phyloP scores from a whole-genome alignment of 2,113 vertebrate species.

The Leuciscus idus region DNA sequence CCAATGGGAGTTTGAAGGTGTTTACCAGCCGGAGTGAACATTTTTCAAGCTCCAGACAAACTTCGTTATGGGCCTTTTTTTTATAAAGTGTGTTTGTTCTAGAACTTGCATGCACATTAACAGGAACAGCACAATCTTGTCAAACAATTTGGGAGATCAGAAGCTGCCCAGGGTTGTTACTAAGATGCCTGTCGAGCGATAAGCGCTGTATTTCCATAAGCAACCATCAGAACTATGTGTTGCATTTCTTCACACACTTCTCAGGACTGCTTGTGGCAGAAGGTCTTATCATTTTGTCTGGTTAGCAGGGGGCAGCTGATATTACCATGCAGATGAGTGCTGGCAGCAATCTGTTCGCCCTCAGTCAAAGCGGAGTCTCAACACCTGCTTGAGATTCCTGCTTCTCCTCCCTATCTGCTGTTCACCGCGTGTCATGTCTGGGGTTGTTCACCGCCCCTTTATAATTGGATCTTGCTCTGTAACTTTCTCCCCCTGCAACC shows the following conservation, averaged over 20 bases:
- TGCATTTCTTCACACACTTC: background rate
- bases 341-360: slow-evolving; percentile 41
- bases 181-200: background rate
- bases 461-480: slow-evolving; percentile 33
- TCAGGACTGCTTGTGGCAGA: slow-evolving; percentile 8
- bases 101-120: background rate
- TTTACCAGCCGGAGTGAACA: too few species aligned
- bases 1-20: too few species aligned
- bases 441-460: slow-evolving; percentile 17
- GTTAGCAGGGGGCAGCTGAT: slow-evolving; percentile 27
- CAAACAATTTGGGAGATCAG: background rate
- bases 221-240: background rate
- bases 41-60: too few species aligned
- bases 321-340: slow-evolving; percentile 3
- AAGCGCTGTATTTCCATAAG: background rate
- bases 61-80: too few species aligned
- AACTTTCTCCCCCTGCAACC: slow-evolving; percentile 19
- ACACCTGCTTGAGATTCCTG: slow-evolving; percentile 44
- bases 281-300: slow-evolving; percentile 9
- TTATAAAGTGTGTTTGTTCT: background rate
- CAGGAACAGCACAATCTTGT: background rate
- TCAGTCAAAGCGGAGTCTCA: slow-evolving; percentile 29
- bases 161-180: background rate
- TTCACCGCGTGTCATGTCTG: slow-evolving; percentile 13
- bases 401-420: slow-evolving; percentile 31